Evolutionary conservation across 2,888 invertebrate genomes (phyloP).

Genomic region (Trichopria drosophilae): DNA sequence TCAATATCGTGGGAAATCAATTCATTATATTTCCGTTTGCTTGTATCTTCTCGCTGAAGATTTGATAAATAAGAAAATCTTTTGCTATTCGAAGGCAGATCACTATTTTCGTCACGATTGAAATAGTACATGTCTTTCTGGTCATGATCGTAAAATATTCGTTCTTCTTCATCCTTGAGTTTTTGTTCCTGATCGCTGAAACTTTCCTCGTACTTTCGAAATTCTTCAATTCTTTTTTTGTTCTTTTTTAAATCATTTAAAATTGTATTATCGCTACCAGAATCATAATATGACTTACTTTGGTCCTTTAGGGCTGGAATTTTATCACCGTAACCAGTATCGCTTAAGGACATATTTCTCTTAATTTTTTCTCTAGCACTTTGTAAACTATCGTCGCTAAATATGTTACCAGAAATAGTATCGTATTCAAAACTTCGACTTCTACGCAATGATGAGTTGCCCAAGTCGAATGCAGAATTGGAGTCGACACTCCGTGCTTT

Average conservation of each 20-base stretch:
- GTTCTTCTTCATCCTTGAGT: no score
- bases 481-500: slow-evolving; percentile 54
- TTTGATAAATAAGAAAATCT: no score
- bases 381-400: slow-evolving; percentile 56
- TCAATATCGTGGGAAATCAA: slow-evolving; percentile 38
- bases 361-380: slow-evolving; percentile 55
- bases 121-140: no score
- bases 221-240: no score
- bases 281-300: slow-evolving; percentile 55
- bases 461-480: slow-evolving; percentile 43
- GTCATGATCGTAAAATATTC: no score
- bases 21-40: slow-evolving; percentile 45
- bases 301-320: slow-evolving; percentile 53
- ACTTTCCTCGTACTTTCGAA: no score
- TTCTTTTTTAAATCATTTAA: no score
- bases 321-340: slow-evolving; percentile 53
- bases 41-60: slow-evolving; percentile 40
- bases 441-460: slow-evolving; percentile 38
- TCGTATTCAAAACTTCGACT: slow-evolving; percentile 56
- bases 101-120: no score
- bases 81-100: no score
- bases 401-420: slow-evolving; percentile 53
- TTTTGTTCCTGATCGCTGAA: no score
- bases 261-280: slow-evolving; percentile 49
- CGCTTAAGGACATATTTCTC: slow-evolving; percentile 51